Base-by-base conservation (phyloP, 2,797 vertebrate species). In the Micrastur ruficollis region DNA sequence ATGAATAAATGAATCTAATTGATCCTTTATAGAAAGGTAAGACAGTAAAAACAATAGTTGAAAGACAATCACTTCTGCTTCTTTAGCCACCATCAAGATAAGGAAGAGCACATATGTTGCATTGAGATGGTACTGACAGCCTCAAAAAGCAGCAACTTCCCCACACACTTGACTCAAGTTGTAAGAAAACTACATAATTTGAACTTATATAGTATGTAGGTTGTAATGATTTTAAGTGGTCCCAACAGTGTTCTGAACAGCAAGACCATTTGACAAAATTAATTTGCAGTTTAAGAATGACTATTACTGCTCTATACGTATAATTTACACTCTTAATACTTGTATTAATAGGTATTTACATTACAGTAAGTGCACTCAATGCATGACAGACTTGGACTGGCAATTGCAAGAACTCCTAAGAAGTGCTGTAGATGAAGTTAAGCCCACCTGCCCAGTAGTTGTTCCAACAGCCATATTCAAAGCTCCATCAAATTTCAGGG, bases 381-480 rank as follows among this genome's bases (percentile, higher is more conserved):
- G 11, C n/a, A 50, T 47, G 6, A 62, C 4, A 76, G 55, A 85
- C 42, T 20, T 62, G 56, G n/a, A 83, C 18, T 72, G 40, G 25
- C 27, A 93, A 59, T 6, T 61, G 27, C 31, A 86, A 59, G 44
- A 66, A 62, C 52, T 91, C 32, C 7, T 65, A 66, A 90, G 32
- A 88, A 74, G 12, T 40, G 4, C 1, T 26, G 22, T 22, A 91
- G 47, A 27, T 9, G 3, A 52, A 62, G 46, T 73, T 73, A 90
- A 70, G 74, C 31, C 56, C 95, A 99, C 99, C 99, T 99, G 99
- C 73, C 99, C 99, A 18, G 99, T 99, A 94, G 98, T 99, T 38
- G 99, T 99, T 86, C 99, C 99, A 16, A 99, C 99, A 11, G 99
- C 99, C 98, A 99, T 98, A 74, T 97, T 98, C 94, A 99, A 98